Base-by-base conservation (phyloP, 1,140 invertebrate species). In the Neodiprion fabricii region DNA sequence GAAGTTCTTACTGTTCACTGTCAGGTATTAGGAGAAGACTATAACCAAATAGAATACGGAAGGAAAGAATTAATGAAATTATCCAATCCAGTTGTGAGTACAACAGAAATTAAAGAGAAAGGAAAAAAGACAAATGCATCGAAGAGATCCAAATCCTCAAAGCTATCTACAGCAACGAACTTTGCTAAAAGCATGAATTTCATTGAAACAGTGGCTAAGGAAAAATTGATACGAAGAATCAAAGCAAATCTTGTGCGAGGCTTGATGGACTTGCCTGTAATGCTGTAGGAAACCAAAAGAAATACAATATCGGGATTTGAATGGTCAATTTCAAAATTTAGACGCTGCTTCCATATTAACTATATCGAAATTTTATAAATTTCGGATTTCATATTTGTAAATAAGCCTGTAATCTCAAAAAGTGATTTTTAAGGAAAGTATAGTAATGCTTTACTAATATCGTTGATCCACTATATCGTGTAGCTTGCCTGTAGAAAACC, bases 31-130 rank as follows among this genome's bases (percentile, higher is more conserved):
- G 53, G n/a, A 14, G 53, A 61, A 61, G 9, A 61, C 11, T 61
- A 61, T 61, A 61, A 61, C n/a, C 53, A 61, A 61, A 61, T 61
- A 14, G 53, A 61, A 17, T 61, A 61, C 53, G 53, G 53, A 14
- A 61, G 8, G n/a, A 61, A 61, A 61, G 53, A 61, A 61, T 61
- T 61, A 9, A 14, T 17, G 8, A 61, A 8, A 3, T 17, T 61
- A 9, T 61, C 53, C 11, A 61, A 61, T 17, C 53, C 53, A 12
- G 11, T 9, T 17, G 53, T 0, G 53, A 61, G n/a, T 12, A 61
- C 53, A 17, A 40, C 28, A 40, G 28, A 40, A 40, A 9, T 61
- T 14, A 61, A 40, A 40, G 28, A 40, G 28, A 40, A 61, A 61
- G 8, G n/a, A 7, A 17, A 61, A 5, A 61, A 61, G 53, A 9